These are phyloP conservation scores for Nebria salina DNA, from an alignment of 2,888 invertebrate genomes.

Conservation along the genomic window DNA sequence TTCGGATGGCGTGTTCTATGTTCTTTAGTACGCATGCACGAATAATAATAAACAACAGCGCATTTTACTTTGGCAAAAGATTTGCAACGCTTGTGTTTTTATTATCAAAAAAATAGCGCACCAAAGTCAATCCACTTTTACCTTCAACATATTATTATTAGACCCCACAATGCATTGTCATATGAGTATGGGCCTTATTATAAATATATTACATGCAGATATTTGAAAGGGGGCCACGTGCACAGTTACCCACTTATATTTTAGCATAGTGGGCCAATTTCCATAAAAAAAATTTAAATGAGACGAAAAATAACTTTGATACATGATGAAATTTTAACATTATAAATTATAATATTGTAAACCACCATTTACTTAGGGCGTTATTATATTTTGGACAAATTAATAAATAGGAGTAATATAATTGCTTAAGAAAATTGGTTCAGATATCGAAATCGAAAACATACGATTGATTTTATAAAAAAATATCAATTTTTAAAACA, in stretches of 20 bases:
- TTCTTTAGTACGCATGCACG: constrained; percentile 11
- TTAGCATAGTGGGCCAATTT: neutral
- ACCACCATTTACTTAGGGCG: no score
- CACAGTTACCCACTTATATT: constrained; percentile 7
- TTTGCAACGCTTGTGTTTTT: neutral
- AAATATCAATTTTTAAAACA: no score
- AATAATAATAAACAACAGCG: constrained; percentile 28
- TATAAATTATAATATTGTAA: no score
- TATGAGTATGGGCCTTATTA: neutral
- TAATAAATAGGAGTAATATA: no score
- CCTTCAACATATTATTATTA: constrained; percentile 32
- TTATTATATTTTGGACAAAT: no score
- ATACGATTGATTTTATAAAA: no score
- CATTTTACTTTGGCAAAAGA: constrained; percentile 35
- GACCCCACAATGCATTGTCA: constrained; percentile 25
- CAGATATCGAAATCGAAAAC: no score
- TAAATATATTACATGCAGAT: no score
- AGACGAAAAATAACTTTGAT: no score
- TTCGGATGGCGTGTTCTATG: constrained; percentile 10
- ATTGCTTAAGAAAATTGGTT: no score
- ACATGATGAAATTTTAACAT: no score
- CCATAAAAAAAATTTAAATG: neutral
- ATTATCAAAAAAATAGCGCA: constrained; percentile 8
- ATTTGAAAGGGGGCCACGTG: constrained; percentile 1
- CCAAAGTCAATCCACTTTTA: constrained; percentile 39